These are phyloP conservation scores for Zaprionus kolodkinae DNA, from an alignment of 1,140 invertebrate genomes.

Conservation along the genomic window DNA sequence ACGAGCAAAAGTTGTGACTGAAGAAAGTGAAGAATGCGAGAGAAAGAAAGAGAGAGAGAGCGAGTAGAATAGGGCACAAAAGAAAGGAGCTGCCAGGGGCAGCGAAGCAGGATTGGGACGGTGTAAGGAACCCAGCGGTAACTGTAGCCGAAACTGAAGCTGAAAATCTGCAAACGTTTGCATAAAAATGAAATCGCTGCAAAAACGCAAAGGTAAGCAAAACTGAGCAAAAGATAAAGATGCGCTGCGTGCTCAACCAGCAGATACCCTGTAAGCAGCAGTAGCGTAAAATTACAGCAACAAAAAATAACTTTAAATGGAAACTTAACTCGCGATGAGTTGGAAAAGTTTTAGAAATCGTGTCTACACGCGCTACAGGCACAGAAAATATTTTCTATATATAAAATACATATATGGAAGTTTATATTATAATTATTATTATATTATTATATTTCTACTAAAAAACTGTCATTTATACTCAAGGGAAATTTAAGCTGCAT, in stretches of 20 bases:
- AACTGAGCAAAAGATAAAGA: background rate
- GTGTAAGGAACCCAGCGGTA: background rate
- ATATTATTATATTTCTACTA: too few species aligned
- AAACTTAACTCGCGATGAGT: background rate
- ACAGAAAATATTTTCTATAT: too few species aligned
- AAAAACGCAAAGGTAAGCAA: slow-evolving; percentile 49
- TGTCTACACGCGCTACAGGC: too few species aligned
- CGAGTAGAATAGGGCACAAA: background rate
- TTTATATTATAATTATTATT: too few species aligned
- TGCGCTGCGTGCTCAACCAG: background rate
- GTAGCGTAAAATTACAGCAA: background rate
- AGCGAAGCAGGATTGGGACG: background rate
- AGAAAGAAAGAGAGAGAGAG: background rate
- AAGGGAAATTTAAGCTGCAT: background rate
- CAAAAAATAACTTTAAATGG: too few species aligned
- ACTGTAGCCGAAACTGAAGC: background rate
- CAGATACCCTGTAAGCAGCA: background rate
- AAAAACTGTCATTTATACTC: too few species aligned
- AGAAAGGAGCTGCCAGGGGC: too few species aligned
- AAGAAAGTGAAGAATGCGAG: background rate
- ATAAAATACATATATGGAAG: too few species aligned
- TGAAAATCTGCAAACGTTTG: slow-evolving; percentile 57
- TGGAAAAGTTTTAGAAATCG: too few species aligned
- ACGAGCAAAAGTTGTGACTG: background rate
- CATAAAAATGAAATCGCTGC: slow-evolving; percentile 41